Base-by-base conservation (phyloP, 2,113 vertebrate species). In the Plotosus lineatus region DNA sequence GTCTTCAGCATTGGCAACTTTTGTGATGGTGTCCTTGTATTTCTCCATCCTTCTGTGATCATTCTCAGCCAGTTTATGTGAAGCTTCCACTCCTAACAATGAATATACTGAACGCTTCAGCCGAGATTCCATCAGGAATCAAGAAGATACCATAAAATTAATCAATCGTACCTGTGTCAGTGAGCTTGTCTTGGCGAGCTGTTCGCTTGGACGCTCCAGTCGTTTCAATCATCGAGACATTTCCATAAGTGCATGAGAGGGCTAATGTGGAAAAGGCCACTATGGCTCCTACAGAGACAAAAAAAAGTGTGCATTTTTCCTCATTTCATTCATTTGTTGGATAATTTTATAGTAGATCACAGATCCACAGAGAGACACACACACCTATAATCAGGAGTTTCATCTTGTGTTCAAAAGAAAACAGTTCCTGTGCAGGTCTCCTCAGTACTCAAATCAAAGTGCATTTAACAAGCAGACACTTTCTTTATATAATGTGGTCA, bases 191-290 rank as follows among this genome's bases (percentile, higher is more conserved):
- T 28, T 88, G 75, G 79, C 82, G 88, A 78, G 88, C 88, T 0
- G 90, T 78, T 77, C 38, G n/a, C 0, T 88, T 90, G 14, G 95
- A 92, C 0, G 91, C 84, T 0, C 72, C 88, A 0, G 91, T 93
- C 53, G 85, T 90, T 17, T 90, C 82, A 38, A 95, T 77, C 56
- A 86, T 72, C 0, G 60, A 89, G 80, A 95, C 80, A 75, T 95
- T 91, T 0, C 93, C 94, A 84, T 92, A 88, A 86, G 82, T 56
- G 56, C 83, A 86, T n/a, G n/a, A n/a, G n/a, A n/a, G n/a, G n/a
- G n/a, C n/a, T n/a, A n/a, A n/a, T n/a, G n/a, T n/a, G n/a, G n/a
- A n/a, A n/a, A n/a, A n/a, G n/a, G n/a, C n/a, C n/a, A n/a, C n/a
- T n/a, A n/a, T n/a, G n/a, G n/a, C n/a, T n/a, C n/a, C n/a, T n/a